A percentile compares a stretch with the other conserved stretches of the same genome.
These are phyloP conservation scores for Aricia agestis DNA, from an alignment of 1,140 invertebrate genomes.

Conservation along the genomic window DNA sequence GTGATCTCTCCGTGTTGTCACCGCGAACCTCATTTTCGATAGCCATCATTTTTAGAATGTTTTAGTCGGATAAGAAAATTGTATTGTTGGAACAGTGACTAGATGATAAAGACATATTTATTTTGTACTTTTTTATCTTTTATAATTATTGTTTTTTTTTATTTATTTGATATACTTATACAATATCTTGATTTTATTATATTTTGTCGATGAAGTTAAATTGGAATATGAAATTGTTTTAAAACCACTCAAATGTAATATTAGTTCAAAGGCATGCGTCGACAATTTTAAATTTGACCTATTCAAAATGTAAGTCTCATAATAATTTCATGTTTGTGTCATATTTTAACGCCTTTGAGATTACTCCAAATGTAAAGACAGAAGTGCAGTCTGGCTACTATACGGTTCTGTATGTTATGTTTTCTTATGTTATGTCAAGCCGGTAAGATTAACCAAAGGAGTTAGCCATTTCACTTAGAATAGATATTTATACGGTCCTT, in stretches of 20 bases:
- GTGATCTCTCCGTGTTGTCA: constrained; percentile 46
- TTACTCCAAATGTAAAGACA: neutral
- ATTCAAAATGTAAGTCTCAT: neutral
- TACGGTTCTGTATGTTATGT: constrained; percentile 2
- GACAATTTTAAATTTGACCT: neutral
- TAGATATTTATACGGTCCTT: constrained; percentile 53
- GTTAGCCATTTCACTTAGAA: constrained; percentile 63
- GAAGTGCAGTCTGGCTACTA: neutral
- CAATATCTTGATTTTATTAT: constrained; percentile 6
- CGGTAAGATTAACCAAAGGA: constrained; percentile 73
- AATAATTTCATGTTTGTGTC: neutral
- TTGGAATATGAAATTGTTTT: neutral
- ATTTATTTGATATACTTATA: constrained; percentile 12
- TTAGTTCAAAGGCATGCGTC: neutral
- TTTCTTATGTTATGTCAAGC: constrained; percentile 41
- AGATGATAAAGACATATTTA: constrained; percentile 2
- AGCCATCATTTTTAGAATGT: constrained; percentile 28
- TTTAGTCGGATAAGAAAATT: constrained; percentile 11
- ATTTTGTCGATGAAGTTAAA: neutral
- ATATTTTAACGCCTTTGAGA: neutral
- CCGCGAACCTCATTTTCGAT: constrained; percentile 60
- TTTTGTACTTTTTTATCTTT: constrained; percentile 14
- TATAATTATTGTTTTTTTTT: neutral
- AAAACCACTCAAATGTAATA: neutral
- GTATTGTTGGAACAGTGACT: constrained; percentile 1